Conservation (phyloP, 2,797 vertebrate species). For the Cryptoblepharus egeriae region DNA sequence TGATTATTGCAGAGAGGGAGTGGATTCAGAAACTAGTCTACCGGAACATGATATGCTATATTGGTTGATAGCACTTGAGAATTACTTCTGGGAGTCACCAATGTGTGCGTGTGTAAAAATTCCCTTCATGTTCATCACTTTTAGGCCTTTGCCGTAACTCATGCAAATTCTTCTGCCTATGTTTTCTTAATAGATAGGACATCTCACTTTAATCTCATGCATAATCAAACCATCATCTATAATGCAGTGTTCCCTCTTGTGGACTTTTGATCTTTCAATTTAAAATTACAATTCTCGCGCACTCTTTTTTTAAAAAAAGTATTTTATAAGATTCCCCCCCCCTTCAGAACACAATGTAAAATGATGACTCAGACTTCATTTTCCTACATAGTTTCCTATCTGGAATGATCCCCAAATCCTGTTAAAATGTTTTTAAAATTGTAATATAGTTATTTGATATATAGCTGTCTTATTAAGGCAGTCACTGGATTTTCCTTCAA, state of each 20-base stretch:
- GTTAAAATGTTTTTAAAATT: slow-evolving; percentile 49
- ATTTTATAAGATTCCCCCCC: slow-evolving; percentile 59
- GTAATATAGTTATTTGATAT: slow-evolving; percentile 38
- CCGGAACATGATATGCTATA: slow-evolving; percentile 11
- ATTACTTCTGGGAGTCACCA: background rate
- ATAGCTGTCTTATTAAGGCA: background rate
- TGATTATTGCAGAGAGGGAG: slow-evolving; percentile 16
- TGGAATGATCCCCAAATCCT: slow-evolving; percentile 52
- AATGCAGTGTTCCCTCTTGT: slow-evolving; percentile 78
- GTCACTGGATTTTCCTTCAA: background rate
- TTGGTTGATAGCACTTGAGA: background rate
- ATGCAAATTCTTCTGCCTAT: slow-evolving; percentile 35
- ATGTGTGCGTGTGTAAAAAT: slow-evolving; percentile 34
- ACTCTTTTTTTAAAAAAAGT: slow-evolving; percentile 52
- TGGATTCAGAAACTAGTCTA: background rate
- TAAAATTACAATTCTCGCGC: slow-evolving; percentile 58
- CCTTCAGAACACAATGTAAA: slow-evolving; percentile 54
- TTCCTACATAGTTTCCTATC: slow-evolving; percentile 50
- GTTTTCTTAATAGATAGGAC: slow-evolving; percentile 48
- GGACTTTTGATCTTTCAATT: slow-evolving; percentile 67
- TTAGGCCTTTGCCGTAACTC: slow-evolving; percentile 43
- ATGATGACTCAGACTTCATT: slow-evolving; percentile 59
- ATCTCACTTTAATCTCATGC: slow-evolving; percentile 38
- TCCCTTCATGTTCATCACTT: slow-evolving; percentile 46
- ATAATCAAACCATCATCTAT: slow-evolving; percentile 63